Conservation (phyloP, 37 sponge, comb jelly and placozoan species). For the Ephydatia muelleri region DNA sequence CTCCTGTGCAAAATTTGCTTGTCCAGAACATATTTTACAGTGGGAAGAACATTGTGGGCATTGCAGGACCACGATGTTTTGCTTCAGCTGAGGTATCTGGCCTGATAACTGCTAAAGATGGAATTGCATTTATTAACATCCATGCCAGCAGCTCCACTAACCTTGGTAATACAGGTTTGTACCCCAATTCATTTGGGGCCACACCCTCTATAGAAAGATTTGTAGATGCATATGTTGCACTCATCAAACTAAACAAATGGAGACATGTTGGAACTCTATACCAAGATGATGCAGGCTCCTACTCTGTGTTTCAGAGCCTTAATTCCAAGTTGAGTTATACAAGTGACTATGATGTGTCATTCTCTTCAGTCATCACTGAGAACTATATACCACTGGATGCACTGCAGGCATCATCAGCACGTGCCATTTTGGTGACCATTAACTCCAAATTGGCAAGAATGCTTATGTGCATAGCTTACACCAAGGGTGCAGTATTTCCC, state of each 20-base stretch:
- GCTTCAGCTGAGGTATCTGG: slow-evolving; percentile 1
- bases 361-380: background rate
- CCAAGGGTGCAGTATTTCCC: background rate
- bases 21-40: background rate
- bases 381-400: background rate
- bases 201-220: slow-evolving; percentile 13
- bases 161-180: slow-evolving; percentile 1
- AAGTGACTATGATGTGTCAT: background rate
- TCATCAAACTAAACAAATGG: slow-evolving; percentile 20
- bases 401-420: background rate
- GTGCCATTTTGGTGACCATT: slow-evolving; percentile 3
- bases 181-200: slow-evolving; percentile 11
- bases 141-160: slow-evolving; percentile 18
- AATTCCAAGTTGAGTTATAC: background rate
- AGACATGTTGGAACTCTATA: slow-evolving; percentile 9
- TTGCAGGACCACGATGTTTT: slow-evolving; percentile 41
- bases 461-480: slow-evolving; percentile 27
- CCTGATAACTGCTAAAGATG: background rate
- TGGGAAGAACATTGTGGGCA: slow-evolving; percentile 3
- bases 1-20: background rate
- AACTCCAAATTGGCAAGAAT: background rate
- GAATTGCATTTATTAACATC: slow-evolving; percentile 9
- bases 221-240: slow-evolving; percentile 1
- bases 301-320: background rate
- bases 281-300: background rate